Evolutionary conservation across 2,113 vertebrate species (phyloP).

Genomic region (Proterorhinus semilunaris): DNA sequence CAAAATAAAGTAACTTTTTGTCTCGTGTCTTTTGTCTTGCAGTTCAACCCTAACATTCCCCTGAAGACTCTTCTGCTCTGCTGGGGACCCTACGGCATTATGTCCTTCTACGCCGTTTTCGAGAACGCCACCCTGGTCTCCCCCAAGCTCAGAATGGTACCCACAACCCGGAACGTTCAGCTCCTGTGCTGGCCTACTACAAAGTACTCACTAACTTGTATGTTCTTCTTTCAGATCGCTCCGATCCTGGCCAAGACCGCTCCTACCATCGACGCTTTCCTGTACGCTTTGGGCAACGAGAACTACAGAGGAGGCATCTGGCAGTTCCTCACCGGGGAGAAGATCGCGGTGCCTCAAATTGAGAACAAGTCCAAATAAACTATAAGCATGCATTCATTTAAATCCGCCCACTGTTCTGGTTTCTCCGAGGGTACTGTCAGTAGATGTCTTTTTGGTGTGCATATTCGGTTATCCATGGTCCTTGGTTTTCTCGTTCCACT

Average conservation of each 20-base stretch:
- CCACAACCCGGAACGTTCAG: neutral
- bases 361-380: slow-evolving; percentile 88
- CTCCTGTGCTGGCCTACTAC: neutral
- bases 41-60: slow-evolving; percentile 90
- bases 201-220: neutral
- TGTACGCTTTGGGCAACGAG: slow-evolving; percentile 89
- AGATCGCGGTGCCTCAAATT: slow-evolving; percentile 79
- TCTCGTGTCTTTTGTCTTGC: slow-evolving; percentile 3
- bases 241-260: slow-evolving; percentile 89
- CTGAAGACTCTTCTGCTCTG: slow-evolving; percentile 84
- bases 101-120: slow-evolving; percentile 84
- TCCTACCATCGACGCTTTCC: slow-evolving; percentile 85
- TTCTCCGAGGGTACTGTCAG: slow-evolving; percentile 47
- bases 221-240: slow-evolving; percentile 81
- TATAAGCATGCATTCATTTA: slow-evolving; percentile 42
- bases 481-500: neutral
- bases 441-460: slow-evolving; percentile 31
- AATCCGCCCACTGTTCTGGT: slow-evolving; percentile 49
- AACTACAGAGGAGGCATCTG: slow-evolving; percentile 88
- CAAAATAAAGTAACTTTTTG: no score
- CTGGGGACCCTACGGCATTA: slow-evolving; percentile 90
- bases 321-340: slow-evolving; percentile 87
- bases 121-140: slow-evolving; percentile 83
- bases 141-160: slow-evolving; percentile 91
- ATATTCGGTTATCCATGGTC: slow-evolving; percentile 21